Base-by-base conservation (phyloP, 2,888 invertebrate genomes). In the Eretmocerus hayati region DNA sequence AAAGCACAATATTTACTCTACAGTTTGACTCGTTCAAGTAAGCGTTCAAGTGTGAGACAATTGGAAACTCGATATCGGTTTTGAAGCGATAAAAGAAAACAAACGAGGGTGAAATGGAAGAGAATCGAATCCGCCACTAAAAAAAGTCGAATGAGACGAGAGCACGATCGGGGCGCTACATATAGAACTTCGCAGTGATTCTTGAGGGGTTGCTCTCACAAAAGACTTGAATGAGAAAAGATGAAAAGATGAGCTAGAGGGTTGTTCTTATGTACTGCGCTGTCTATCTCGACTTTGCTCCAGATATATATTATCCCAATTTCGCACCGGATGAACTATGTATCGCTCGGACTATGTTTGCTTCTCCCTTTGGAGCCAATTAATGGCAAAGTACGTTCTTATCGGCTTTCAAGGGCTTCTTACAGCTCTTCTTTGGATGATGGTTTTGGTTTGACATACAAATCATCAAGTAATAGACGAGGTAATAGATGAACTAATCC, bases 1-100 rank as follows among this genome's bases (percentile, higher is more conserved):
- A n/a, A n/a, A n/a, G n/a, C n/a, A n/a, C n/a, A n/a, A n/a, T n/a
- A n/a, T n/a, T n/a, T n/a, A n/a, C n/a, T n/a, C n/a, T n/a, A n/a
- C n/a, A n/a, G n/a, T n/a, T n/a, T n/a, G n/a, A n/a, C n/a, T n/a
- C n/a, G n/a, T n/a, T n/a, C n/a, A n/a, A n/a, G n/a, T n/a, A n/a
- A n/a, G n/a, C 20, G 23, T 2, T 38, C 33, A 20, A 18, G 19
- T 46, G 26, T 46, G 40, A 38, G 31, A 48, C 48, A 48, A 38
- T 42, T 38, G 48, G 42, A 42, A 42, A 42, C 38, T 41, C 13
- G 48, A 48, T 48, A 48, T 42, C 23, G 38, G 23, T 38, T 38
- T 32, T 23, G 48, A 37, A 33, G 23, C 38, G 32, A 42, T 50
- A 50, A 44, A 35, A 48, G 42, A 45, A 36, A 40, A 47, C 45